Conservation (phyloP, 2,113 vertebrate species). For the Sphyrna mokarran region DNA sequence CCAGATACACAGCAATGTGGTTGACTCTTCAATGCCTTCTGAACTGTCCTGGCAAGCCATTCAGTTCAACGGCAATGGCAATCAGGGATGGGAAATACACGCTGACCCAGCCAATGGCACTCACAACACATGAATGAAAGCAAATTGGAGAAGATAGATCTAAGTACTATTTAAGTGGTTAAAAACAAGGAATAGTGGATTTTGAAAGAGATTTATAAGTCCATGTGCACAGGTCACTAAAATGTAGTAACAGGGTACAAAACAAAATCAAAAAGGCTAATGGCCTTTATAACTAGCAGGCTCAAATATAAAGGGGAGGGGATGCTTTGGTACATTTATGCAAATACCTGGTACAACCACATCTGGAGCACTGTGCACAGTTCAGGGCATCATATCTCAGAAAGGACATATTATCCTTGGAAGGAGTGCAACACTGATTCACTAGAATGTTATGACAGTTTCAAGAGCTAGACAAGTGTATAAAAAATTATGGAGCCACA, state of each 20-base stretch:
- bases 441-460: neutral
- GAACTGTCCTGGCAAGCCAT: too few relatives aligned
- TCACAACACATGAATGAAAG: too few relatives aligned
- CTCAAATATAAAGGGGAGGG: neutral
- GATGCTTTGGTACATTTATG: neutral
- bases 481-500: too few relatives aligned
- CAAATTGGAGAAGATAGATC: neutral
- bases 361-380: neutral
- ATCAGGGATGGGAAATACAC: too few relatives aligned
- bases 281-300: neutral
- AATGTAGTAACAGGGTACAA: neutral
- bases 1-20: too few relatives aligned
- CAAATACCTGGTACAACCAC: neutral
- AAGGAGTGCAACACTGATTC: neutral
- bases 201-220: neutral
- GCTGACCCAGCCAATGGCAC: too few relatives aligned
- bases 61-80: too few relatives aligned
- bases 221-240: neutral
- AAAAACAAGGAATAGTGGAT: neutral
- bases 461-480: neutral
- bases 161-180: neutral
- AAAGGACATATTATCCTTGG: neutral
- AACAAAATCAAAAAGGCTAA: neutral
- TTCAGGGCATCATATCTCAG: neutral
- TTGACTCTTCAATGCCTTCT: too few relatives aligned